Base-by-base conservation (phyloP, 2,888 invertebrate species). In the Nasonovia ribisnigri region DNA sequence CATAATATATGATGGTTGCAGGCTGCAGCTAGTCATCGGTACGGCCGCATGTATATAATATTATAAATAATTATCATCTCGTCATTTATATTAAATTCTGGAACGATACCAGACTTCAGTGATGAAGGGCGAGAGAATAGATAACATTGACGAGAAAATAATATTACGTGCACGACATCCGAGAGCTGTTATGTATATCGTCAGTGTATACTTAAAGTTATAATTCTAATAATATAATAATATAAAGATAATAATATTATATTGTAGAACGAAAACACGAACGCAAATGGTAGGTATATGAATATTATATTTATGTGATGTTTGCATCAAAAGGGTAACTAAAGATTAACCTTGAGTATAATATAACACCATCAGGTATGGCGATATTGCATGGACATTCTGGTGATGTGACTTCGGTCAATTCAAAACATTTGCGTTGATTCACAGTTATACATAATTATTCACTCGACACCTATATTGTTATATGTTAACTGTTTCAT, bases 31-130 rank as follows among this genome's bases (percentile, higher is more conserved):
- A 20, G 77, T 77, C 36, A 36, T 77, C 77, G 36, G 16, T 36
- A 67, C 77, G 77, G 77, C 36, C 20, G 36, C 20, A 36, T 77
- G 36, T 77, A 77, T n/a, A 67, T n/a, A 16, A 67, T 77, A 36
- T 77, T 24, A 77, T 77, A 77, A 77, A 77, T 77, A 77, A 77
- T 77, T 77, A 77, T 77, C 77, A 42, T 77, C 77, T 36, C 36
- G 77, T 77, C 6, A 24, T 36, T 36, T 77, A 67, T 67, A 36
- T 77, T 20, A 20, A 77, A 77, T 77, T 77, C 77, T 36, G 20
- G 20, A 36, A 36, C 77, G 36, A 77, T 20, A 42, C 20, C 77
- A 20, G 36, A 36, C 77, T 24, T 20, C 36, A 11, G 77, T 20
- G 77, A 36, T 77, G 77, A 77, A 77, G 77, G 77, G 36, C 77